phyloP scores from a whole-genome alignment of 1,140 invertebrate species.

The Aricia agestis region DNA sequence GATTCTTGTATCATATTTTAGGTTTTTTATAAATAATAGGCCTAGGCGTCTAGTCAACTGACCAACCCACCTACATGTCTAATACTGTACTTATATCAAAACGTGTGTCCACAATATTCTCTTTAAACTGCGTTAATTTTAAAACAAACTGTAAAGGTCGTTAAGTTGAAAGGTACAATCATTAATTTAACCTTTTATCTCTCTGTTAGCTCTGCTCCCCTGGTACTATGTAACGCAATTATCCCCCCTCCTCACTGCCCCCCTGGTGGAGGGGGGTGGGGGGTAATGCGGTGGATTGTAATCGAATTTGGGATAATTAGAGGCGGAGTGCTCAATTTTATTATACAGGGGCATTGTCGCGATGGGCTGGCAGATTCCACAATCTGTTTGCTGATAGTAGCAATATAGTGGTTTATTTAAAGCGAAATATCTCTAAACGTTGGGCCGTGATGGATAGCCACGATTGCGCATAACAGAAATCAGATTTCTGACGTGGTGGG shows the following conservation, averaged over 20 bases:
- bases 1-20: no score
- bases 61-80: no score
- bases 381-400: no score
- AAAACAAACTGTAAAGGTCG: neutral
- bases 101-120: neutral
- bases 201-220: constrained; percentile 1
- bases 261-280: no score
- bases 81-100: no score
- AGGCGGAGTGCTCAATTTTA: neutral
- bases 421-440: no score
- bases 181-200: constrained; percentile 4
- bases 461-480: no score
- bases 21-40: no score
- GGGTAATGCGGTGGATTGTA: neutral
- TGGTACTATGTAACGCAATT: neutral
- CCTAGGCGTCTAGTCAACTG: no score
- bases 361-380: no score
- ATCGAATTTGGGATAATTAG: neutral
- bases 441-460: no score
- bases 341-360: neutral
- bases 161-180: constrained; percentile 1
- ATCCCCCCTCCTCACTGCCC: neutral
- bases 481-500: no score
- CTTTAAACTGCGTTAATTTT: neutral
- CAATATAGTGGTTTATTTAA: neutral